A percentile compares a stretch with the other conserved stretches of the same genome.
phyloP scores from a whole-genome alignment of 2,888 invertebrate species.

The Isoperla grammatica region DNA sequence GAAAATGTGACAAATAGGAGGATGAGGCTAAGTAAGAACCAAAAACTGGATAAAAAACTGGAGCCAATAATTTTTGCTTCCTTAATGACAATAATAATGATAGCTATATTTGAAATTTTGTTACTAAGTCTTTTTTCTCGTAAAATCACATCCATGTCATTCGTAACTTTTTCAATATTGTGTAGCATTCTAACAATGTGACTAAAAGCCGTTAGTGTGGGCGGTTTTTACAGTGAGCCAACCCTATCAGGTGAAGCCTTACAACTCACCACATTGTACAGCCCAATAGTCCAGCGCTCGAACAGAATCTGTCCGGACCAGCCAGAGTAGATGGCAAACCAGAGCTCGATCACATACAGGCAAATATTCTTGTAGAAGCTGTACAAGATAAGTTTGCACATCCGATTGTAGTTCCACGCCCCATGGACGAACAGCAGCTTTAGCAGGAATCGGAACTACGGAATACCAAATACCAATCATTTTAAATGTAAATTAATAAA shows the following conservation, averaged over 20 bases:
- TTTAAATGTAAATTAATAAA: not conserved
- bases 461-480: constrained; percentile 22
- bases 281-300: constrained; percentile 96
- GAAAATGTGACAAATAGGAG: no score
- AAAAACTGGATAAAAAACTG: no score
- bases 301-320: constrained; percentile 99
- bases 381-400: constrained; percentile 96
- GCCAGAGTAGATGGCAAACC: constrained; percentile 97
- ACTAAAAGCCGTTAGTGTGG: no score
- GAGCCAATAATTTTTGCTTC: no score
- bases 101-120: no score
- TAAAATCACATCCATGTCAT: not conserved
- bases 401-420: constrained; percentile 96
- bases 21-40: no score
- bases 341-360: constrained; percentile 96
- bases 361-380: constrained; percentile 99
- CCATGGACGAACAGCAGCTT: constrained; percentile 94
- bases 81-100: no score
- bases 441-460: constrained; percentile 86
- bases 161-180: not conserved
- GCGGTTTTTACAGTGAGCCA: no score
- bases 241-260: no score
- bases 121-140: no score
- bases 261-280: constrained; percentile 85
- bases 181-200: no score